Evolutionary conservation across 1,140 invertebrate species (phyloP).

Genomic region (Rhagoletis zephyria): DNA sequence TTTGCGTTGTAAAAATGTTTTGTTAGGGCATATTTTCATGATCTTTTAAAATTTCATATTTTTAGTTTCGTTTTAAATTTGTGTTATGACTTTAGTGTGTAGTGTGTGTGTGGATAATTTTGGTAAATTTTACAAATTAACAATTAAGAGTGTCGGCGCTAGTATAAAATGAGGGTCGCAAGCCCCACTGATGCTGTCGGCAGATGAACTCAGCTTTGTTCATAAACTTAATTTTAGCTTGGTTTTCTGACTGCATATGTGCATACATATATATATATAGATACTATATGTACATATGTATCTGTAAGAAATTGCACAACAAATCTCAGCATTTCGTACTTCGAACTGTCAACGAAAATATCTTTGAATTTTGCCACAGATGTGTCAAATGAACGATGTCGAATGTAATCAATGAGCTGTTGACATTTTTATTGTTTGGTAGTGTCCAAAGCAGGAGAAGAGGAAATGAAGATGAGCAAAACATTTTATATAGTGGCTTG

Average conservation of each 20-base stretch:
- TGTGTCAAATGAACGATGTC: constrained; percentile 28
- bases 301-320: background rate
- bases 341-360: background rate
- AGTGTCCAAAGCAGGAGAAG: background rate
- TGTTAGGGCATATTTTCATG: background rate
- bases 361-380: background rate
- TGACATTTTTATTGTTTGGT: constrained; percentile 35
- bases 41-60: constrained; percentile 16
- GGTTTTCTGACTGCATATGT: background rate
- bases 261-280: background rate
- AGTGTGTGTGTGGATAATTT: too few relatives aligned
- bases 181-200: background rate
- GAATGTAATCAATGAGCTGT: constrained; percentile 41
- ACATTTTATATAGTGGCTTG: background rate
- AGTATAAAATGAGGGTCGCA: constrained; percentile 20
- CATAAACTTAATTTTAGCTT: background rate
- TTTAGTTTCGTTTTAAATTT: background rate
- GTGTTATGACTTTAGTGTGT: background rate
- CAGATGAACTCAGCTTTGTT: background rate
- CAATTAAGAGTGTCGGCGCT: constrained; percentile 25
- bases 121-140: constrained; percentile 22
- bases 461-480: background rate
- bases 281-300: background rate
- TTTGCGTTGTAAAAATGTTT: background rate
- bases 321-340: background rate